Conservation (phyloP, 2,888 invertebrate genomes). For the Drosophila meridiana region DNA sequence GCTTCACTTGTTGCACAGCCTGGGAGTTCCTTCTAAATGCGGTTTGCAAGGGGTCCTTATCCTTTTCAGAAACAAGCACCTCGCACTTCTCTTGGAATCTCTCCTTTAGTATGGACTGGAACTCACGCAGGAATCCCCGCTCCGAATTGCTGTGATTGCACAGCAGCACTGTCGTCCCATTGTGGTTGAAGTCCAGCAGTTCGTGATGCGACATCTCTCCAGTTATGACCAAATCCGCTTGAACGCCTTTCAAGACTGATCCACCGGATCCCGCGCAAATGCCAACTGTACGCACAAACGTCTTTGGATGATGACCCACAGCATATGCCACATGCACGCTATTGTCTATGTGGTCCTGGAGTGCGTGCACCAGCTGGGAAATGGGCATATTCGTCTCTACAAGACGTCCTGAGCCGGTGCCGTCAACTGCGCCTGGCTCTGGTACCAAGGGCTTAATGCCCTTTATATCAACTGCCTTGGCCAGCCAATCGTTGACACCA, state of each 20-base stretch:
- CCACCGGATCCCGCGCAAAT: constrained; percentile 96
- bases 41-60: constrained; percentile 91
- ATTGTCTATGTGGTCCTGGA: constrained; percentile 88
- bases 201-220: constrained; percentile 99
- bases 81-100: constrained; percentile 85
- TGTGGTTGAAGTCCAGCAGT: constrained; percentile 93
- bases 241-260: constrained; percentile 89
- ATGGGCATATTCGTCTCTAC: constrained; percentile 84
- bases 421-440: constrained; percentile 51
- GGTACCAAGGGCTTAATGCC: constrained; percentile 70
- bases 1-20: constrained; percentile 23
- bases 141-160: constrained; percentile 98
- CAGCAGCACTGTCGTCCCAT: constrained; percentile 92
- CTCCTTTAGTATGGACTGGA: constrained; percentile 85
- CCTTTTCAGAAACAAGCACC: constrained; percentile 89
- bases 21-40: constrained; percentile 58
- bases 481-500: constrained; percentile 98
- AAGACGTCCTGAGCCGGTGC: constrained; percentile 87
- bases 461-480: constrained; percentile 84
- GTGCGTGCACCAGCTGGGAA: constrained; percentile 77
- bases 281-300: constrained; percentile 88
- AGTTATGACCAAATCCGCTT: constrained; percentile 93
- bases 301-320: constrained; percentile 82
- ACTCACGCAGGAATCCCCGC: constrained; percentile 91
- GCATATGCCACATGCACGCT: constrained; percentile 91